Evolutionary conservation across 1,140 invertebrate genomes (phyloP).

Genomic region (Mycetomoellerius zeteki): DNA sequence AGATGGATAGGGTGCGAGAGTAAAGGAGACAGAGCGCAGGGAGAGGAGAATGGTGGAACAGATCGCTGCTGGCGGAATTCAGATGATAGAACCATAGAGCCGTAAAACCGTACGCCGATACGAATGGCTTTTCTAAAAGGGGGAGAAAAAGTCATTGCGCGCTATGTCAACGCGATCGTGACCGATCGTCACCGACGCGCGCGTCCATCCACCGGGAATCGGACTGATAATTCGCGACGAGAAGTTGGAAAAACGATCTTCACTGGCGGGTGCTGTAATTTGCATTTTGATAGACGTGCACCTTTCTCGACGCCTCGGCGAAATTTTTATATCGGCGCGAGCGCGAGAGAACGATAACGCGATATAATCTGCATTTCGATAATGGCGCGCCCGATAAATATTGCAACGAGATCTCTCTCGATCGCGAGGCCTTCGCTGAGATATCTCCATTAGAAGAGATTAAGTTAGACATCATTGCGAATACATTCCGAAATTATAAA

Average conservation of each 20-base stretch:
- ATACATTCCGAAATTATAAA: conserved; percentile 35
- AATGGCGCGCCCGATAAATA: conserved; percentile 29
- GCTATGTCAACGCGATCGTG: conserved; percentile 46
- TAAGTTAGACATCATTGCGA: not conserved
- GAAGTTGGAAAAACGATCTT: conserved; percentile 59
- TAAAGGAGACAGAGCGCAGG: not conserved
- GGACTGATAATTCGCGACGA: conserved; percentile 40
- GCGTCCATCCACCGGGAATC: conserved; percentile 41
- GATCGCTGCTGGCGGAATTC: conserved; percentile 65
- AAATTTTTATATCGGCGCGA: conserved; percentile 35
- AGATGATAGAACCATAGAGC: conserved; percentile 69
- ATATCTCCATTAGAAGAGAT: not conserved
- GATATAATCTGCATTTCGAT: conserved; percentile 42
- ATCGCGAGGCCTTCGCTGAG: not conserved
- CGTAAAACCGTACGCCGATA: conserved; percentile 70
- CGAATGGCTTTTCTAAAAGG: conserved; percentile 28
- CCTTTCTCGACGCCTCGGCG: conserved; percentile 13
- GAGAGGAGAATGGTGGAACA: conserved; percentile 26
- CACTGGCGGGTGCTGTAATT: conserved; percentile 29
- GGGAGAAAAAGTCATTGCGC: conserved; percentile 40
- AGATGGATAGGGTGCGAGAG: conserved; percentile 13
- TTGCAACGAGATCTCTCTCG: not conserved
- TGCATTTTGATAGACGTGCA: conserved; percentile 58
- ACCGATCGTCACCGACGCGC: conserved; percentile 61
- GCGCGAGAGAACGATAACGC: conserved; percentile 32